Evolutionary conservation across 2,888 invertebrate genomes (phyloP).

Genomic region (Melolontha melolontha): DNA sequence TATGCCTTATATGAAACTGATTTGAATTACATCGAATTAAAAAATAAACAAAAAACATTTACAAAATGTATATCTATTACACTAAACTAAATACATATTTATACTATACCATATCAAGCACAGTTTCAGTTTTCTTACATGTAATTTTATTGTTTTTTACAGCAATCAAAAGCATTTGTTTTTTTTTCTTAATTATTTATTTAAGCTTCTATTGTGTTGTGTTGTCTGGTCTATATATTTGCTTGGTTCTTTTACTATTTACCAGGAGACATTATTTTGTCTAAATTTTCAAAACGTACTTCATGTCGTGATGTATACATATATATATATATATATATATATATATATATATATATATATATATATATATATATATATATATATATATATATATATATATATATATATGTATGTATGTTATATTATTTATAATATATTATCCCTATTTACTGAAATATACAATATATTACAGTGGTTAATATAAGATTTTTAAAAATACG

Average conservation of each 20-base stretch:
- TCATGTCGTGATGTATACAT: no score
- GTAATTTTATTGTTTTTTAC: constrained; percentile 43
- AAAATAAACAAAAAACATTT: no score
- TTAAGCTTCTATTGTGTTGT: constrained; percentile 41
- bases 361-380: no score
- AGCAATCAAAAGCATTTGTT: constrained; percentile 41
- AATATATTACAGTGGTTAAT: constrained; percentile 5
- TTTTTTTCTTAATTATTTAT: constrained; percentile 6
- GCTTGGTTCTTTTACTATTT: constrained; percentile 2
- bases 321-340: no score
- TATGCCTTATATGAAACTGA: no score
- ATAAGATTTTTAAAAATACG: no score
- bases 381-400: no score
- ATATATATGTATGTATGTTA: no score
- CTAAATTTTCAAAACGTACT: constrained; percentile 5
- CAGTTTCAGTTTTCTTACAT: constrained; percentile 36
- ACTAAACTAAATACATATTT: no score
- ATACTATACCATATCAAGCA: constrained; percentile 41
- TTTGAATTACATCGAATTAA: no score
- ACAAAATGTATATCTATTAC: no score
- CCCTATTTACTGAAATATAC: constrained; percentile 35
- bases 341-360: no score
- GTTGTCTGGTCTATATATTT: constrained; percentile 35
- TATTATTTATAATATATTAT: constrained; percentile 1
- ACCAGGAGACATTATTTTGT: constrained; percentile 14